Evolutionary conservation across 2,888 invertebrate genomes (phyloP), one percentile per base, ranked within the genome.

Genomic region (Plusia festucae): DNA sequence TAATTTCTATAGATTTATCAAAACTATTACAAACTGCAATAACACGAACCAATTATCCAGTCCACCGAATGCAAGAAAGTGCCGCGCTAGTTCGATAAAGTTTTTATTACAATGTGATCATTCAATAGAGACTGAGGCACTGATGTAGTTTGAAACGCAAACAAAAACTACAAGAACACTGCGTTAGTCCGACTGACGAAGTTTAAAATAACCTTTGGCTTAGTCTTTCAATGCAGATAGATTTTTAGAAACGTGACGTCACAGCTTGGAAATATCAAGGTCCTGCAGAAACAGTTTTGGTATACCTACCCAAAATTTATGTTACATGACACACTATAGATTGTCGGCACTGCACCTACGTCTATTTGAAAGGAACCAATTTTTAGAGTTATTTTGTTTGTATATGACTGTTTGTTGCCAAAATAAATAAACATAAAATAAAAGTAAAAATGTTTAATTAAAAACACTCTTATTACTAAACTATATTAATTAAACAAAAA

Each of bases 101-200:
- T 49, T 49, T 18, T 18, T 49, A 18, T 49, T 18, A 49, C 46
- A 49, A 18, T 20, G 46, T 49, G 46, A 49, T 18, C 18, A 46
- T 18, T 46, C 46, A 46, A 46, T 46, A 40, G 46, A 46, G 18
- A 18, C 46, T 49, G 20, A 20, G 18, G 46, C 46, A 49, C 46
- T 49, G 46, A 49, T 20, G 40, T 40, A 40, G 40, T 40, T 20
- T 49, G 18, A 18, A 49, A 49, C 9, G 18, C 46, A 49, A 18
- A 49, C 46, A 49, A 49, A 46, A 40, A 40, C 40, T 40, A n/a
- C 16, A 20, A 49, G 20, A 49, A 20, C 46, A 49, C 20, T 18
- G 46, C 18, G 11, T 49, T 20, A 18, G 46, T 49, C 20, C 46
- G 18, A 11, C 46, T 40, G 46, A 20, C 20, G 20, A 20, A 49